These are phyloP conservation scores for Periphyllus acericola DNA, from an alignment of 2,888 invertebrate genomes.

Conservation along the genomic window DNA sequence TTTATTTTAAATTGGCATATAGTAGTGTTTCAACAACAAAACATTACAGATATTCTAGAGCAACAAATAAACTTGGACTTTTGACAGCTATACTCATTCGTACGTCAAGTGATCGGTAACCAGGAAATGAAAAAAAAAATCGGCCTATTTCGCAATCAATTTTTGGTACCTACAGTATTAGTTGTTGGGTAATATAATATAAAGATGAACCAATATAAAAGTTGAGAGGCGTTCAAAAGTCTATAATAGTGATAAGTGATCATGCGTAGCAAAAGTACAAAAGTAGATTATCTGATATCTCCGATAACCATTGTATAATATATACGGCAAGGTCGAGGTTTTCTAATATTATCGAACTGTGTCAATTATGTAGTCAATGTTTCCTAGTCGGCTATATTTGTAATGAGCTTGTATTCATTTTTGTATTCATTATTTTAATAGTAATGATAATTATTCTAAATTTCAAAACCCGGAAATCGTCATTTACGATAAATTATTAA, in stretches of 20 bases:
- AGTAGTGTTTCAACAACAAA: neutral
- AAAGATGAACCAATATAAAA: neutral
- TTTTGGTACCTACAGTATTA: neutral
- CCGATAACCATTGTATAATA: neutral
- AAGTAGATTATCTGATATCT: neutral
- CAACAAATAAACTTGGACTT: conserved; percentile 45
- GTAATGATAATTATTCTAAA: conserved; percentile 12
- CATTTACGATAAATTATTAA: neutral
- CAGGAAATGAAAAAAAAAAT: conserved; percentile 40
- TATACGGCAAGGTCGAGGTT: conserved; percentile 39
- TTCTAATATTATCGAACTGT: conserved; percentile 55
- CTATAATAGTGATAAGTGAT: neutral
- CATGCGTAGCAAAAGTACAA: neutral
- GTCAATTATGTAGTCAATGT: conserved; percentile 22
- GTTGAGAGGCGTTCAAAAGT: neutral
- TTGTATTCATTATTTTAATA: neutral
- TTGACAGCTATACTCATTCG: conserved; percentile 13
- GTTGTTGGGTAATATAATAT: neutral
- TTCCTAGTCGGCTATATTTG: neutral
- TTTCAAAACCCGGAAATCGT: conserved; percentile 19
- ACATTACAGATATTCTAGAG: conserved; percentile 30
- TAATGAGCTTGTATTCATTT: neutral
- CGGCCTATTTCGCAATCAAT: neutral
- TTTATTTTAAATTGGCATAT: neutral
- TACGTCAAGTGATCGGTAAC: neutral